Base-by-base conservation (phyloP, 1,140 invertebrate species). In the Steinernema feltiae region DNA sequence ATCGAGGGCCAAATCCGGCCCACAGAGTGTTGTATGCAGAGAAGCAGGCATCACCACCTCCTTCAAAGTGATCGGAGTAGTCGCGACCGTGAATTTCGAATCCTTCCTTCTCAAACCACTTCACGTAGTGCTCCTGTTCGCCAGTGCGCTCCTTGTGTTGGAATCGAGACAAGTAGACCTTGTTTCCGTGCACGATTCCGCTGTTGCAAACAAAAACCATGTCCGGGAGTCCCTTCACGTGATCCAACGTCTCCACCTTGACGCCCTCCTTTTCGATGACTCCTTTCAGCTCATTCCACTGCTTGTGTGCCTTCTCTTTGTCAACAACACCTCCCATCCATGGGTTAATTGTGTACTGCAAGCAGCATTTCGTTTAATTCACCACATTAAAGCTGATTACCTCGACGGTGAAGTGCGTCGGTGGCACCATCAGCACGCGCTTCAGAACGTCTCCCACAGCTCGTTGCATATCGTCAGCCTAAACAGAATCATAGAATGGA, bases 321-420 rank as follows among this genome's bases (percentile, higher is more conserved):
- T 85, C 82, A 0, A 85, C 84, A 3, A 76, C 76, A 27, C 81
- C 82, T 2, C 84, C 84, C 84, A 85, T 85, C 84, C 84, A 85
- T 32, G 84, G 85, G 74, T 85, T 85, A 46, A 85, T 85, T 17
- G 76, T 30, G 69, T 85, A 85, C 79, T 82, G 24, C 15, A 63
- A 63, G 7, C 15, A 74, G 32, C 85, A 48, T 48, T 18, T n/a
- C 21, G 21, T 79, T 21, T 0, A 17, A 48, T 30, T n/a, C 7
- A 12, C n/a, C 15, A n/a, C n/a, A 29, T 24, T 1, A 1, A 30
- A 30, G 1, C 1, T 0, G n/a, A 29, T 46, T 35, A 82, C 81
- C 72, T 85, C 83, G 27, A 85, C 83, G 0, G 79, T 83, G 74
- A 85, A 85, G 76, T 86, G 78, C 32, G 76, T 85, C 32, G 84